These are phyloP conservation scores for Climacteris rufus DNA, from an alignment of 2,113 vertebrate species.

Conservation along the genomic window DNA sequence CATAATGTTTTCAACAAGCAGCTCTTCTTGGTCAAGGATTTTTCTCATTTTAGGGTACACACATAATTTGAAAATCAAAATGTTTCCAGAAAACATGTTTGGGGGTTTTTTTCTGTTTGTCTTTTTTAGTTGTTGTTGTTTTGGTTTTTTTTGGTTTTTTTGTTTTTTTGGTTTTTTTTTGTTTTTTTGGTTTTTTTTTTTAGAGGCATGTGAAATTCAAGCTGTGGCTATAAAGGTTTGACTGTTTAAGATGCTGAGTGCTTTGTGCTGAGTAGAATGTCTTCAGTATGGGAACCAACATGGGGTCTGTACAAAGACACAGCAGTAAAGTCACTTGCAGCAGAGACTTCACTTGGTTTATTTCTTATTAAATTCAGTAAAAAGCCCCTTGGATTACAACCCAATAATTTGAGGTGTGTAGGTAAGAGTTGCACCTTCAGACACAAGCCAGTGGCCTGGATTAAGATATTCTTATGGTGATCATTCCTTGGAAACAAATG, in stretches of 20 bases:
- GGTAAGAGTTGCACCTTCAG: neutral
- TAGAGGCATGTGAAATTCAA: neutral
- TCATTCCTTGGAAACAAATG: neutral
- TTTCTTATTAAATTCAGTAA: neutral
- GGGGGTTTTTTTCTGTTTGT: neutral
- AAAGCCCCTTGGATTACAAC: neutral
- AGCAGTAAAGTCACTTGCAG: neutral
- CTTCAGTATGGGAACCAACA: neutral
- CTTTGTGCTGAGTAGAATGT: neutral
- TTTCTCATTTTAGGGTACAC: neutral
- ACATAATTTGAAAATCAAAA: neutral
- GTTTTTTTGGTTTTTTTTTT: neutral
- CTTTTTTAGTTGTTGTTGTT: too few relatives aligned
- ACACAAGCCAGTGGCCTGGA: too few relatives aligned
- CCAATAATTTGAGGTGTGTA: rapidly evolving
- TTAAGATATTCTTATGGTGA: neutral
- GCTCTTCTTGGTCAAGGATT: neutral
- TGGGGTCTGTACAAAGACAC: neutral
- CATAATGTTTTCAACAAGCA: neutral
- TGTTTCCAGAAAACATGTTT: neutral
- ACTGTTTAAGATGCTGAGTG: neutral
- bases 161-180: neutral
- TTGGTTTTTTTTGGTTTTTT: neutral
- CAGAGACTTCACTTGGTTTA: neutral
- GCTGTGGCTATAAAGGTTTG: neutral